These are phyloP conservation scores for Anser brachyrhynchus DNA, from an alignment of 2,113 vertebrate genomes.

Conservation along the genomic window DNA sequence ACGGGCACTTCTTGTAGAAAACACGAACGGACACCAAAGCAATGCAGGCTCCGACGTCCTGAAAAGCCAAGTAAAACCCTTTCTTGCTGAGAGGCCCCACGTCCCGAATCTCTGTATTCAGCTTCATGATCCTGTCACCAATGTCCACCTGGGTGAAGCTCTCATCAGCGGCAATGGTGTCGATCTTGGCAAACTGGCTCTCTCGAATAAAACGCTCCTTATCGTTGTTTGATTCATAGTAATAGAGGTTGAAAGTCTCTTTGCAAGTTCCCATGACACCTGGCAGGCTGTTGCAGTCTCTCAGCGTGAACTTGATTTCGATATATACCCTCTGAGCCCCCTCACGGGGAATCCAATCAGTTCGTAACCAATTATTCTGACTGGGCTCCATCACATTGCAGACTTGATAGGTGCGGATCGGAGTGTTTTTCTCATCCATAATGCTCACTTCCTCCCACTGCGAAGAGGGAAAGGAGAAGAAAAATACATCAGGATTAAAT, in stretches of 20 bases:
- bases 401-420: conserved; percentile 97
- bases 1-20: conserved; percentile 96
- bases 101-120: conserved; percentile 95
- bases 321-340: conserved; percentile 95
- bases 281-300: conserved; percentile 97
- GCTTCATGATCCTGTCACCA: conserved; percentile 97
- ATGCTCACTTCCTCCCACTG: conserved; percentile 99
- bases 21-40: conserved; percentile 95
- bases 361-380: conserved; percentile 98
- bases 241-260: conserved; percentile 98
- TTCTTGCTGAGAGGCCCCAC: conserved; percentile 89
- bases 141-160: conserved; percentile 99
- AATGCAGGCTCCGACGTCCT: conserved; percentile 97
- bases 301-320: conserved; percentile 97
- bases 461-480: conserved; percentile 9
- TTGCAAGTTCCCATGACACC: conserved; percentile 99
- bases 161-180: conserved; percentile 96
- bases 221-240: conserved; percentile 94
- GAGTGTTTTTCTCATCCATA: conserved; percentile 98
- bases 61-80: conserved; percentile 97
- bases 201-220: conserved; percentile 93
- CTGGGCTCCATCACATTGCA: conserved; percentile 98
- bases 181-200: conserved; percentile 94
- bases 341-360: conserved; percentile 95
- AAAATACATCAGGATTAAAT: not conserved